Base-by-base conservation (phyloP, 2,797 vertebrate genomes). In the Cephalopachus bancanus region DNA sequence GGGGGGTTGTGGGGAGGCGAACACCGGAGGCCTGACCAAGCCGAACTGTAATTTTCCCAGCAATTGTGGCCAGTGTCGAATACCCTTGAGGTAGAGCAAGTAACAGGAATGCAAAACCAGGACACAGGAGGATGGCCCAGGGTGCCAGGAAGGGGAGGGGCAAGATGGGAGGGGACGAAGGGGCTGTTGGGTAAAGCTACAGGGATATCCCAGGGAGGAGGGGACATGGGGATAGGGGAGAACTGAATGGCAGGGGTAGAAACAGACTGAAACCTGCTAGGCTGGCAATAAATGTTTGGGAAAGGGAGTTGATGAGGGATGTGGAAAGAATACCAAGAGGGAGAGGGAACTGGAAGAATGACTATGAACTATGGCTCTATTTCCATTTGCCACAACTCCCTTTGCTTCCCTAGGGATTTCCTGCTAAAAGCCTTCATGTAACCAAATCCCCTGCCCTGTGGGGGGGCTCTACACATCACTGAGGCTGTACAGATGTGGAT, bases 21-120 rank as follows among this genome's bases (percentile, higher is more conserved):
- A 89, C 33, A n/a, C 44, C 55, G 3, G 81, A 74, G 78, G 91
- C 93, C 88, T 44, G 55, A 55, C 91, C 28, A 30, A 81, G 91
- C 71, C 0, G 7, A 93, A 84, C 94, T 96, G 75, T 96, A 64
- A 96, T 87, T 95, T 94, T 91, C 92, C 69, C 88, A 60, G 83
- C 83, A 16, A 16, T 1, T 24, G 78, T 22, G 92, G 85, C 87
- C 89, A 24, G 87, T 19, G 65, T 24, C 72, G 55, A 93, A 90
- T 72, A 16, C 76, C 57, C 65, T 72, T 10, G 22, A 44, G 83
- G 85, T 15, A 67, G 17, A 76, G 71, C 81, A 55, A 95, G 55
- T 33, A 44, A 53, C 81, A 85, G 55, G 83, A 69, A 16, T 7
- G 37, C 69, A 80, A 87, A 88, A 53, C 92, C 9, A 59, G 4